phyloP scores from a whole-genome alignment of 2,113 vertebrate species.

The Heliornis fulica region DNA sequence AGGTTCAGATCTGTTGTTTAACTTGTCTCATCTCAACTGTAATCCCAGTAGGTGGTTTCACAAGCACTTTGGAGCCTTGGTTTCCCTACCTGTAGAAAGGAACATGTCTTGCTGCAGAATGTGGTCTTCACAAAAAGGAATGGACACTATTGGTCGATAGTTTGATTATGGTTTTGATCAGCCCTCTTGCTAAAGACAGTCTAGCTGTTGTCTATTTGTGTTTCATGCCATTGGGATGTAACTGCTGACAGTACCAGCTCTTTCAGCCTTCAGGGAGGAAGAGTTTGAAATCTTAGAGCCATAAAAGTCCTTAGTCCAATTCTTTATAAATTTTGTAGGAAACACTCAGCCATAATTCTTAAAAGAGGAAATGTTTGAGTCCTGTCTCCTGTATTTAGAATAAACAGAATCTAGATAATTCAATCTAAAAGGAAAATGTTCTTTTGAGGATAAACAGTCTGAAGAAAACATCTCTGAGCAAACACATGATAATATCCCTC shows the following conservation, averaged over 20 bases:
- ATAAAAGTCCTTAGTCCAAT: neutral
- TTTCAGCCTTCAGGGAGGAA: neutral
- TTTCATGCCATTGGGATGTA: neutral
- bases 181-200: neutral
- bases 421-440: conserved; percentile 34
- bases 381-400: conserved; percentile 49
- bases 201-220: conserved; percentile 29
- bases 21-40: neutral
- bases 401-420: conserved; percentile 68
- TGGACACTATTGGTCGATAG: neutral
- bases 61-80: neutral
- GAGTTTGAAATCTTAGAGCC: neutral
- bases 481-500: neutral
- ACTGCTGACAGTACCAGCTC: neutral
- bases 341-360: conserved; percentile 9
- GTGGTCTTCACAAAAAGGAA: neutral
- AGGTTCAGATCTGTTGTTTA: neutral
- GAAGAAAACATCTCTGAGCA: conserved; percentile 60
- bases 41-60: neutral
- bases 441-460: conserved; percentile 58
- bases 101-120: neutral
- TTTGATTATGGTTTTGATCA: neutral
- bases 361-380: conserved; percentile 32
- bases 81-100: neutral
- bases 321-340: conserved; percentile 41